Evolutionary conservation across 1,140 invertebrate genomes (phyloP).

Genomic region (Cherax destructor): DNA sequence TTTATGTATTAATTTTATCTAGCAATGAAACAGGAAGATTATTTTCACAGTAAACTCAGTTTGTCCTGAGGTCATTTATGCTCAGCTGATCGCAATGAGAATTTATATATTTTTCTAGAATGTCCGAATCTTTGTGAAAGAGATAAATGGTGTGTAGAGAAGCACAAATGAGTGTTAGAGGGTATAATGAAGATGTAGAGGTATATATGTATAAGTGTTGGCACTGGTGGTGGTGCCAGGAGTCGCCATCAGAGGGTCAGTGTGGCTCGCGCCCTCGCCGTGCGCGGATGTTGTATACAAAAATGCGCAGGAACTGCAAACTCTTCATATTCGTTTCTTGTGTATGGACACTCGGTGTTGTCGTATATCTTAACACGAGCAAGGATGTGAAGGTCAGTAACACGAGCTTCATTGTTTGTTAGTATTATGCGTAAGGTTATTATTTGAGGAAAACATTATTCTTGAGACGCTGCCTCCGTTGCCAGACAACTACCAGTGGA

Average conservation of each 20-base stretch:
- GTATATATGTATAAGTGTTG: background rate
- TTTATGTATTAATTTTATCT: no score
- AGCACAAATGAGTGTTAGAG: no score
- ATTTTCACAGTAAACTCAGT: no score
- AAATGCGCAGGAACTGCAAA: slow-evolving; percentile 65
- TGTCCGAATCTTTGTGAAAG: no score
- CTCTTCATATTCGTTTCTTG: slow-evolving; percentile 65
- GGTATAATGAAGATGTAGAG: no score
- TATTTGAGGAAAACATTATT: background rate
- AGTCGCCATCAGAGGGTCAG: slow-evolving; percentile 25
- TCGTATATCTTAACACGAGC: slow-evolving; percentile 63
- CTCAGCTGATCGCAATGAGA: no score
- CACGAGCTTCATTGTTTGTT: background rate
- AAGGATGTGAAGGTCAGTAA: slow-evolving; percentile 64
- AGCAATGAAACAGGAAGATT: no score
- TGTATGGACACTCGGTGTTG: slow-evolving; percentile 63
- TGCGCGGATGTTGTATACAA: slow-evolving; percentile 1
- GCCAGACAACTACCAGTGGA: slow-evolving; percentile 17
- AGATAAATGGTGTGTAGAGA: no score
- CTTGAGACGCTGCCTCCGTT: slow-evolving; percentile 25
- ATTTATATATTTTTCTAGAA: no score
- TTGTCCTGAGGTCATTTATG: no score
- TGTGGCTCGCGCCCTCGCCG: slow-evolving; percentile 46
- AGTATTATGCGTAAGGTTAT: background rate
- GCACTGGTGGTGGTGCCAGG: slow-evolving; percentile 12